Base-by-base conservation (phyloP, 2,797 vertebrate genomes). In the Anableps anableps region DNA sequence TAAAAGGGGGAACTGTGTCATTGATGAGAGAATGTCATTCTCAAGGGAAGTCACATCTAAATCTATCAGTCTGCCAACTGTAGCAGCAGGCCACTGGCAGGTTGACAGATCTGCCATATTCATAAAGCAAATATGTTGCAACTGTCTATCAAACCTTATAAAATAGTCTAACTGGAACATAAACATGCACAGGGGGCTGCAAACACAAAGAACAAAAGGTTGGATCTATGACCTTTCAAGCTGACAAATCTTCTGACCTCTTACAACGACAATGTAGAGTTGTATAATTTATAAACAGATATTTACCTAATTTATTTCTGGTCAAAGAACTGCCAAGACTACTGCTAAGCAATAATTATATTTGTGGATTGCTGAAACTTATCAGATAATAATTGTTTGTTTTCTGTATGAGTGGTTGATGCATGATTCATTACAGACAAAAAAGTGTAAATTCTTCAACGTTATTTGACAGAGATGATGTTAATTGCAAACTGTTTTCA, bases 121-220 rank as follows among this genome's bases (percentile, higher is more conserved):
- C 85, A 86, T 83, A 83, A 88, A 89, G 86, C 74, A 86, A 90
- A 92, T 89, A 75, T 38, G 43, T 77, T 71, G 80, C 75, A 48
- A 36, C 82, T 87, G 85, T 91, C 93, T 76, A 85, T 93, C 90
- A 91, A 78, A 83, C 74, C 16, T 85, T 86, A 92, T 89, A 86
- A 91, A 92, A 90, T 62, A 31, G 80, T 74, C 74, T 80, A 86
- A 87, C 78, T 79, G 1, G 34, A 88, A 48, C 13, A 36, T 75
- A 88, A 91, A 85, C 83, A 64, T 77, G 60, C 75, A 76, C 85
- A 48, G 50, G 80, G 86, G 83, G 66, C 72, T 85, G 75, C 31
- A 82, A 83, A 89, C 72, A 85, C 79, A 80, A 74, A 84, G 83
- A 83, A 87, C 74, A 53, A 31, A n/a, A 72, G 80, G 80, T 89